phyloP scores from a whole-genome alignment of 1,140 invertebrate genomes.

The Colletes latitarsis region DNA sequence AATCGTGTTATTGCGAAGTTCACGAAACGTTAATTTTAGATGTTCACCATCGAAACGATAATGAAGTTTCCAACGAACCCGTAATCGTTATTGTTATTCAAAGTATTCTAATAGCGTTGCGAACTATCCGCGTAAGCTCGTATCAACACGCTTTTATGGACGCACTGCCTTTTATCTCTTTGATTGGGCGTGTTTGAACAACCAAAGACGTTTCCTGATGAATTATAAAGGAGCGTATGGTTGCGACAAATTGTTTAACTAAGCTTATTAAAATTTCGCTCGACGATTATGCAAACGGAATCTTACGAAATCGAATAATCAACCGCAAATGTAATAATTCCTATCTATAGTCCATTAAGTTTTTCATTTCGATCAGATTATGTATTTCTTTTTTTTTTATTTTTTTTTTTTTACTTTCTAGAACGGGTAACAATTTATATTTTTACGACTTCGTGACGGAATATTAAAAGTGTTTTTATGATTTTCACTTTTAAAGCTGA shows the following conservation, averaged over 20 bases:
- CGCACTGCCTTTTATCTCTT: not conserved
- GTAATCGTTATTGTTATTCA: not conserved
- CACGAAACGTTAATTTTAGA: too few species aligned
- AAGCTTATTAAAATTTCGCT: not conserved
- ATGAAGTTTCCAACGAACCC: not conserved
- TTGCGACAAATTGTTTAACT: slow-evolving; percentile 6
- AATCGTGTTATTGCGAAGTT: too few species aligned
- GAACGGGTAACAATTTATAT: too few species aligned
- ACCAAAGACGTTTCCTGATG: not conserved
- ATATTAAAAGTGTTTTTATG: too few species aligned
- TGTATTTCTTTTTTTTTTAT: too few species aligned
- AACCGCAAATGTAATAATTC: not conserved
- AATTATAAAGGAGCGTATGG: not conserved
- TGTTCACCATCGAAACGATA: not conserved
- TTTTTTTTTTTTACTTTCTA: too few species aligned
- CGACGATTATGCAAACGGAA: not conserved
- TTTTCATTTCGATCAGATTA: too few species aligned
- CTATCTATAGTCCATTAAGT: too few species aligned
- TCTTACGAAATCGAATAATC: not conserved
- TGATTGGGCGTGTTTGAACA: slow-evolving; percentile 13
- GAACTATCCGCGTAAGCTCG: not conserved
- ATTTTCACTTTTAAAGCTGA: too few species aligned
- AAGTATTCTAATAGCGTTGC: not conserved
- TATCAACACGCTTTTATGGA: not conserved
- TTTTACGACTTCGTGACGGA: too few species aligned